A percentile compares a stretch with the other conserved stretches of the same genome.
These are phyloP conservation scores for Gracilinanus agilis DNA, from an alignment of 2,113 vertebrate genomes.

Conservation along the genomic window DNA sequence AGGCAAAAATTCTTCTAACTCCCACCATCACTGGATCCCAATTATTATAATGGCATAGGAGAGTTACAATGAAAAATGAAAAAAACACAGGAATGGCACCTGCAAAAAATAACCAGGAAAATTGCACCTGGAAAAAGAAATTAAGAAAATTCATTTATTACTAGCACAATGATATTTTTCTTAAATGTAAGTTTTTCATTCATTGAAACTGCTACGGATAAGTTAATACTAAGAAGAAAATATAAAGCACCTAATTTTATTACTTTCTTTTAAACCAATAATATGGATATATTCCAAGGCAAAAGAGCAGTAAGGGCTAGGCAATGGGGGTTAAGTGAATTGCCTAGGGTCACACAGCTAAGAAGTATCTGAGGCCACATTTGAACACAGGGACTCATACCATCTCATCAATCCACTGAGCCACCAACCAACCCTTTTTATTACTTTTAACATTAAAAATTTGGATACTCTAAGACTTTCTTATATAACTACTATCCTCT, in stretches of 20 bases:
- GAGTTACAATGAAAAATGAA: conserved; percentile 94
- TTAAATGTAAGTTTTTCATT: conserved; percentile 39
- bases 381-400: no score
- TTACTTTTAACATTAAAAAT: conserved; percentile 45
- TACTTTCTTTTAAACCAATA: not conserved
- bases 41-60: conserved; percentile 98
- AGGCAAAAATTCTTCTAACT: conserved; percentile 93
- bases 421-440: conserved; percentile 3
- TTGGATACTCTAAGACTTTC: conserved; percentile 17
- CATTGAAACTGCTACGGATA: conserved; percentile 33
- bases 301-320: no score
- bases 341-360: no score
- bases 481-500: conserved; percentile 31
- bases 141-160: conserved; percentile 44
- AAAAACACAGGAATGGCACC: conserved; percentile 96
- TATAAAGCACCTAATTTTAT: conserved; percentile 17
- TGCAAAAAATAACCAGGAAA: conserved; percentile 98
- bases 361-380: no score
- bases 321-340: no score
- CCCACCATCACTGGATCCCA: conserved; percentile 98
- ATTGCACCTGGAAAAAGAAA: conserved; percentile 88
- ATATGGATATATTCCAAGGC: no score
- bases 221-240: conserved; percentile 39
- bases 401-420: no score
- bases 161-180: not conserved